Percentiles rank a stretch among this genome's conserved stretches.
Evolutionary conservation across 2,797 vertebrate genomes (phyloP).

Genomic region (Pseudotriccus pelzelni): DNA sequence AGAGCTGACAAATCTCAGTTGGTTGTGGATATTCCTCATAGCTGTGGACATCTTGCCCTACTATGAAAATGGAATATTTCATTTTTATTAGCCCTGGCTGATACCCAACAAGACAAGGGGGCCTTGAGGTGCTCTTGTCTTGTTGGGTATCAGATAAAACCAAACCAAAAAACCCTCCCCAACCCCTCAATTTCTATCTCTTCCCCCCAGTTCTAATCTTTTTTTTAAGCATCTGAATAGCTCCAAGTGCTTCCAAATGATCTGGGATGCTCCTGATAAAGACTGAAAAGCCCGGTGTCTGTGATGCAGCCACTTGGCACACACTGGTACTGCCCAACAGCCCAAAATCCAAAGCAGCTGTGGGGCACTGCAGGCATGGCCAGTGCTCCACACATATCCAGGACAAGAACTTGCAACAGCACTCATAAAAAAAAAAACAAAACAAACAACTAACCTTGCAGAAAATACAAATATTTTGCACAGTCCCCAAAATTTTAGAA

Average conservation of each 20-base stretch:
- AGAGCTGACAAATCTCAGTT: neutral
- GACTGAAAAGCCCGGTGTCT: neutral
- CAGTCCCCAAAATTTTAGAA: neutral
- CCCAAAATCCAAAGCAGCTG: neutral
- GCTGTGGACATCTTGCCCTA: neutral
- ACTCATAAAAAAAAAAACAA: neutral
- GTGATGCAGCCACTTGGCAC: neutral
- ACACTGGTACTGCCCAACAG: neutral
- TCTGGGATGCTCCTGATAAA: neutral
- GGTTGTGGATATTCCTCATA: neutral
- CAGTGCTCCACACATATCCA: neutral
- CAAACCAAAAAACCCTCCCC: rapidly evolving
- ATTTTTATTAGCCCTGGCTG: neutral
- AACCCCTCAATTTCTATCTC: neutral
- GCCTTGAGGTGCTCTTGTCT: neutral
- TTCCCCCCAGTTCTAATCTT: neutral
- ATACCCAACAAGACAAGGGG: neutral
- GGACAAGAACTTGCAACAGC: neutral
- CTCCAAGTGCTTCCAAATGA: neutral
- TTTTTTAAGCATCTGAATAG: neutral
- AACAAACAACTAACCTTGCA: rapidly evolving
- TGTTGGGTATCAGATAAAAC: neutral
- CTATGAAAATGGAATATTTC: neutral
- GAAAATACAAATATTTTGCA: rapidly evolving
- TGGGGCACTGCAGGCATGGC: neutral